Conservation (phyloP, 2,113 vertebrate species). For the Sinocyclocheilus anshuiensis region DNA sequence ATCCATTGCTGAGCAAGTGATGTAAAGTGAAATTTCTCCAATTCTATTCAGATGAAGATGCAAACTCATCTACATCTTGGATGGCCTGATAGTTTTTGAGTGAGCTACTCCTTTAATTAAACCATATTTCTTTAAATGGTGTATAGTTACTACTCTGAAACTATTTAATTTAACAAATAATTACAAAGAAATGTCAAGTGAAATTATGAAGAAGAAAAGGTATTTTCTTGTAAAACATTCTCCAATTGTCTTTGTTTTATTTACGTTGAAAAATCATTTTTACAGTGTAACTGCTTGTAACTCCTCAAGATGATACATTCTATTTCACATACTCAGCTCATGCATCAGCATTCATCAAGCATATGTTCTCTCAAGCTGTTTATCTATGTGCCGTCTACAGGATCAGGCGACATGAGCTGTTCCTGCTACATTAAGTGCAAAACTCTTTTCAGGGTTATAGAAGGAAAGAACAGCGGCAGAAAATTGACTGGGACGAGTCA, state of each 20-base stretch:
- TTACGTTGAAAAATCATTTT: background rate
- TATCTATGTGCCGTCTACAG: background rate
- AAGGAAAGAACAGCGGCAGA: background rate
- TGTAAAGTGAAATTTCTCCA: too few relatives aligned
- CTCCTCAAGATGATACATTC: background rate
- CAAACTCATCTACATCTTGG: too few relatives aligned
- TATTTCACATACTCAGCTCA: background rate
- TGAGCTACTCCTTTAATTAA: background rate
- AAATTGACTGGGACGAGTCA: conserved; percentile 39
- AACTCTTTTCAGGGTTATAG: conserved; percentile 21
- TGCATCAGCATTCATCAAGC: background rate
- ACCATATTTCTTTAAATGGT: background rate
- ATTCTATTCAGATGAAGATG: too few relatives aligned
- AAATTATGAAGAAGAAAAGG: too few relatives aligned
- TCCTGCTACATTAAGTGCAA: conserved; percentile 33
- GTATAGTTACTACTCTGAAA: background rate
- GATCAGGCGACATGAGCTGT: background rate
- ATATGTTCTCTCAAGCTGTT: conserved; percentile 18
- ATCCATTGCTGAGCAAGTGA: too few relatives aligned
- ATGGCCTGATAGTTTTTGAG: background rate
- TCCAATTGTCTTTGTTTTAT: too few relatives aligned
- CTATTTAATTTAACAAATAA: background rate
- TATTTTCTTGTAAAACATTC: too few relatives aligned
- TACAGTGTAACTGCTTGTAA: background rate
- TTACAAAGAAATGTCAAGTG: background rate